Evolutionary conservation across 1,140 invertebrate genomes (phyloP).

Genomic region (Drosophila arawakana): DNA sequence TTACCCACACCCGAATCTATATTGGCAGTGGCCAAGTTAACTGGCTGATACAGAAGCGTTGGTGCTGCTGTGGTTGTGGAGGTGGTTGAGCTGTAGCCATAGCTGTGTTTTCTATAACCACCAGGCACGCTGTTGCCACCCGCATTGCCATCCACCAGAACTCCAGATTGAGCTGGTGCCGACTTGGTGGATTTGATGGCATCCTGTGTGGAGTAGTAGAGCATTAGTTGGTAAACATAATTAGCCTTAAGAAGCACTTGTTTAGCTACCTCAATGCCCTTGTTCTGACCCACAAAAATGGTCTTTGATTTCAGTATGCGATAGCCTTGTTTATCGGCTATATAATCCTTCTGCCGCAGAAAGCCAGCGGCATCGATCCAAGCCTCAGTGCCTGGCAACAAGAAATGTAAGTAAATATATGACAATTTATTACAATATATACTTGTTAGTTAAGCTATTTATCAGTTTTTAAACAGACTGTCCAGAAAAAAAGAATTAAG

Average conservation of each 20-base stretch:
- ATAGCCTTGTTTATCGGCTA: conserved; percentile 92
- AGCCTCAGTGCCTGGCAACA: conserved; percentile 87
- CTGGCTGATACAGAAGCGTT: conserved; percentile 53
- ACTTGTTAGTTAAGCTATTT: too few relatives aligned
- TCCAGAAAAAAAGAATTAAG: too few relatives aligned
- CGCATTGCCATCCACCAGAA: conserved; percentile 86
- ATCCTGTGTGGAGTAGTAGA: conserved; percentile 82
- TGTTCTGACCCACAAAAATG: conserved; percentile 89
- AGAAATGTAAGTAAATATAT: too few relatives aligned
- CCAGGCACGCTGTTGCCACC: conserved; percentile 52
- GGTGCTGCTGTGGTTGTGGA: conserved; percentile 64
- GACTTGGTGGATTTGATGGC: conserved; percentile 90
- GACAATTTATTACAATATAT: too few relatives aligned
- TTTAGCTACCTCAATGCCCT: conserved; percentile 86
- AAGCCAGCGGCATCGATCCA: conserved; percentile 94
- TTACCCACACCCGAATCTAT: conserved; percentile 75
- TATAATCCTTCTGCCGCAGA: conserved; percentile 93
- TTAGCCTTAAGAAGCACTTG: not conserved
- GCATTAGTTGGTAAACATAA: not conserved
- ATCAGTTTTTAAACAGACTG: too few relatives aligned
- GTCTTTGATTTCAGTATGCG: conserved; percentile 92
- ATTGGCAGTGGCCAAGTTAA: conserved; percentile 59
- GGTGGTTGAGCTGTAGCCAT: conserved; percentile 56
- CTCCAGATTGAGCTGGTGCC: conserved; percentile 88
- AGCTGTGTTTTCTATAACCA: conserved; percentile 48